phyloP scores from a whole-genome alignment of 2,888 invertebrate species.

The Rhamnusium bicolor region DNA sequence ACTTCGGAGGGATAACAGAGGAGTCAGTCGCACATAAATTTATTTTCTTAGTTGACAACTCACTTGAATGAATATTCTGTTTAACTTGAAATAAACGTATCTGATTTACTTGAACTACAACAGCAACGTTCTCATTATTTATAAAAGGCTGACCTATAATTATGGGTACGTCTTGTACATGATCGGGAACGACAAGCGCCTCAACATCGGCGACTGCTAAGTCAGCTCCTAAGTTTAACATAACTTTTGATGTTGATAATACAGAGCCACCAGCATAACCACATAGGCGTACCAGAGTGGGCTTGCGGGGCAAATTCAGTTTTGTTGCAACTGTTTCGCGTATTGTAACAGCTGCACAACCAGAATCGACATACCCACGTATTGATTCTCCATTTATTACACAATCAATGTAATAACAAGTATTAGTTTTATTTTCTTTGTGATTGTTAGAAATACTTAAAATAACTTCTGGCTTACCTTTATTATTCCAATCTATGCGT shows the following conservation, averaged over 20 bases:
- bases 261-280: slow-evolving; percentile 37
- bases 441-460: slow-evolving; percentile 1
- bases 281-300: slow-evolving; percentile 29
- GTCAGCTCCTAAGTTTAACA: slow-evolving; percentile 35
- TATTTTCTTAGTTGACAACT: slow-evolving; percentile 17
- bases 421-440: not conserved
- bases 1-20: slow-evolving; percentile 33
- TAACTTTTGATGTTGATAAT: slow-evolving; percentile 25
- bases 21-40: slow-evolving; percentile 24
- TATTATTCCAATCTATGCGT: no score
- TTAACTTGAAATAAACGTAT: slow-evolving; percentile 29
- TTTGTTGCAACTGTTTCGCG: slow-evolving; percentile 20
- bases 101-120: slow-evolving; percentile 40
- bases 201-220: slow-evolving; percentile 35
- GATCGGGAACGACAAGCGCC: slow-evolving; percentile 46
- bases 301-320: slow-evolving; percentile 22
- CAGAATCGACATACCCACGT: slow-evolving; percentile 45
- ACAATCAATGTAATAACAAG: slow-evolving; percentile 46
- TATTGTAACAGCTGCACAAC: slow-evolving; percentile 41
- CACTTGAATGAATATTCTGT: no score
- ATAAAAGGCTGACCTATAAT: slow-evolving; percentile 48
- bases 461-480: slow-evolving; percentile 34
- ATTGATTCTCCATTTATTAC: slow-evolving; percentile 37
- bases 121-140: slow-evolving; percentile 38
- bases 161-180: slow-evolving; percentile 43